Evolutionary conservation across 2,113 vertebrate genomes (phyloP).

Genomic region (Pithys albifrons): DNA sequence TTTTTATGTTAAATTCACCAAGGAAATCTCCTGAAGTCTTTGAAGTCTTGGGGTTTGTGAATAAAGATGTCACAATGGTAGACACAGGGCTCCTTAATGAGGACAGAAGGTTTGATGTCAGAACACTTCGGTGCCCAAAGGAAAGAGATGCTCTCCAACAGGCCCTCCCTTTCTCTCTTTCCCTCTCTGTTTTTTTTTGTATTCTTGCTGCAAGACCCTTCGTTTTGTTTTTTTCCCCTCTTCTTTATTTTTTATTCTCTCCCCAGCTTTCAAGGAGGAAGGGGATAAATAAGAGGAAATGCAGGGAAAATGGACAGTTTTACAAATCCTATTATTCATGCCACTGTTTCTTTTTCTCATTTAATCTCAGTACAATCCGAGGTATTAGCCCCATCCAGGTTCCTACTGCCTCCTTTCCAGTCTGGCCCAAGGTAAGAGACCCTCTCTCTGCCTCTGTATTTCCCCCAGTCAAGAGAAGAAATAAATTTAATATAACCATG

Average conservation of each 20-base stretch:
- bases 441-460: background rate
- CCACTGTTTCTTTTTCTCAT: background rate
- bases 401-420: background rate
- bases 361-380: background rate
- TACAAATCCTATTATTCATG: background rate
- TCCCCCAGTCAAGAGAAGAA: background rate
- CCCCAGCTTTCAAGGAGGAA: constrained; percentile 1
- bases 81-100: constrained; percentile 78
- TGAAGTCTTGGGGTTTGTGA: constrained; percentile 78
- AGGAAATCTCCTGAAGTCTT: constrained; percentile 81
- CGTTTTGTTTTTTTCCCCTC: background rate
- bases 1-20: constrained; percentile 78
- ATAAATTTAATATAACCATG: background rate
- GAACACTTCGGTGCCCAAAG: constrained; percentile 67
- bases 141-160: constrained; percentile 54
- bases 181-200: background rate
- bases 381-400: background rate
- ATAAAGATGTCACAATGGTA: constrained; percentile 81
- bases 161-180: background rate
- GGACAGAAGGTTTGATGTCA: constrained; percentile 77
- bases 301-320: background rate
- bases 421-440: background rate
- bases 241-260: constrained; percentile 24
- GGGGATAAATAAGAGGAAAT: constrained; percentile 1
- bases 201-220: background rate